Conservation (phyloP, 2,797 vertebrate genomes). For the Hypotaenidia philippensis region DNA sequence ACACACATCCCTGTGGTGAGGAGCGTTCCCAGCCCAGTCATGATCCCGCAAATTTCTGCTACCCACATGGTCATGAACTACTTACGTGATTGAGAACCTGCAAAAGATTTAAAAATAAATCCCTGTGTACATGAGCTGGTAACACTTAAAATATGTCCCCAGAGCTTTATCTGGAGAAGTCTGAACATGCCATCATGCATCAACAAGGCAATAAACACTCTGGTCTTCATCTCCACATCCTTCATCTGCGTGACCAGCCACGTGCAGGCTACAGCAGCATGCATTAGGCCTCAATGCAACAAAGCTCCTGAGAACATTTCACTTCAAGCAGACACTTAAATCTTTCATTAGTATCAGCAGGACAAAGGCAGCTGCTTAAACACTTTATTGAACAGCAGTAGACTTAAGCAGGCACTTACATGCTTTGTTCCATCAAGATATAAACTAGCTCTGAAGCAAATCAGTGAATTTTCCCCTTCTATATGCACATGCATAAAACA, state of each 20-base stretch:
- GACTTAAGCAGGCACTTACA: slow-evolving; percentile 3
- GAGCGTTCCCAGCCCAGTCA: not conserved
- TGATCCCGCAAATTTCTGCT: not conserved
- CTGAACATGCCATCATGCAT: not conserved
- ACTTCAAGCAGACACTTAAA: not conserved
- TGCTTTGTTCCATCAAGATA: slow-evolving; percentile 6
- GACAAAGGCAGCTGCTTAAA: slow-evolving; percentile 4
- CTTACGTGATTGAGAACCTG: not conserved
- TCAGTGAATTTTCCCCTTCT: slow-evolving; percentile 24
- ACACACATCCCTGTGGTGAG: accelerated
- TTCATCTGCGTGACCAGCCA: accelerated
- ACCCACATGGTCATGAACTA: not conserved
- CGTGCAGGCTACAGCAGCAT: not conserved
- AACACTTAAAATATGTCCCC: not conserved
- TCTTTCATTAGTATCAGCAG: not conserved
- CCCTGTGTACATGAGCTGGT: accelerated
- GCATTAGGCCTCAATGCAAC: not conserved
- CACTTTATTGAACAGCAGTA: slow-evolving; percentile 30
- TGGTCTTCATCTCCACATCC: not conserved
- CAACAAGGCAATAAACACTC: not conserved
- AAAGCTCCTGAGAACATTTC: not conserved
- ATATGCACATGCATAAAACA: slow-evolving; percentile 34
- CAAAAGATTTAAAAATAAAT: not conserved
- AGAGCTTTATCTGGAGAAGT: not conserved
- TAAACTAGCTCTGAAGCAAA: slow-evolving; percentile 43